Evolutionary conservation across 2,113 vertebrate genomes (phyloP).

Genomic region (Narcine bancroftii): DNA sequence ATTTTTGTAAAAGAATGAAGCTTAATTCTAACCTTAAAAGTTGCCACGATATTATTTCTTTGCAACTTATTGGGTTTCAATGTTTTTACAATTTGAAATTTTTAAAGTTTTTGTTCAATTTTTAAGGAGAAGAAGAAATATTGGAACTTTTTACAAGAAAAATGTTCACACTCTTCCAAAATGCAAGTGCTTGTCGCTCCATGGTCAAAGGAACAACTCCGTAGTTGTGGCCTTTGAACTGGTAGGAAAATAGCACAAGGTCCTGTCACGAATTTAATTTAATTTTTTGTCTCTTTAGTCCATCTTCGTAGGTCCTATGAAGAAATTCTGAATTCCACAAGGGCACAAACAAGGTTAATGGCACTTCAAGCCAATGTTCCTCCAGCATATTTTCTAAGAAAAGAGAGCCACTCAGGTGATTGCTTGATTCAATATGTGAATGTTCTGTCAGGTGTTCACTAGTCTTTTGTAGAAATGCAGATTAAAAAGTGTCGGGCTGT

Average conservation of each 20-base stretch:
- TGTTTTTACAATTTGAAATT: neutral
- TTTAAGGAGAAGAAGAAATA: neutral
- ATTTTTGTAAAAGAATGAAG: no score
- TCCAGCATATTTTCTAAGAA: neutral
- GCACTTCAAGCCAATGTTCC: slow-evolving; percentile 11
- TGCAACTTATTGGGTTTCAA: neutral
- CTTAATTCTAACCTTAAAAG: neutral
- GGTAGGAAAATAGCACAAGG: neutral
- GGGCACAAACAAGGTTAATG: neutral
- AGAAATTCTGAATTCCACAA: slow-evolving; percentile 25
- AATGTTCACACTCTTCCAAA: no score
- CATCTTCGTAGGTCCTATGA: slow-evolving; percentile 26
- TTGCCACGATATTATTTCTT: neutral
- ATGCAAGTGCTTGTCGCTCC: neutral
- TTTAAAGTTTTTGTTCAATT: neutral
- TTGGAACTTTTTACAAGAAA: neutral
- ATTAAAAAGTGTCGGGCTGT: neutral
- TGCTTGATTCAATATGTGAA: neutral
- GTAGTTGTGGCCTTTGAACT: neutral
- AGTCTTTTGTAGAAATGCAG: neutral
- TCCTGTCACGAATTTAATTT: neutral
- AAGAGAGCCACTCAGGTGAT: neutral
- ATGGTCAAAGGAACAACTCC: neutral
- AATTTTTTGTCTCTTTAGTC: neutral
- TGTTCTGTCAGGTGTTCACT: slow-evolving; percentile 6